Evolutionary conservation across 2,888 invertebrate species (phyloP).

Genomic region (Coelinius sp.): DNA sequence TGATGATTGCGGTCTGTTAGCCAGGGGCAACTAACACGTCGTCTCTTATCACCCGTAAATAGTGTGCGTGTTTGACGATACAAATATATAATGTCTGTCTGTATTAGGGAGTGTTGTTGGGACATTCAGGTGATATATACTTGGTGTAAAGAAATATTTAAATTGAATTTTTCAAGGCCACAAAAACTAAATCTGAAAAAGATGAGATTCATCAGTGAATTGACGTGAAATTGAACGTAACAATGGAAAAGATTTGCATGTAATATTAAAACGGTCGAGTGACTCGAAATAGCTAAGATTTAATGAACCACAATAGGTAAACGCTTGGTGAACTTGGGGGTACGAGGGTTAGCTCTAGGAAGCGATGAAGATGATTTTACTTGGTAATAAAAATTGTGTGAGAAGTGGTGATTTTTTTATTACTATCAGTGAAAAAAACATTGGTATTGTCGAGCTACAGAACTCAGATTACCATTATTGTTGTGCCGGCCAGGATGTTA

Average conservation of each 20-base stretch:
- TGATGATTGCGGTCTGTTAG: slow-evolving; percentile 43
- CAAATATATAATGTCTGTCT: slow-evolving; percentile 3
- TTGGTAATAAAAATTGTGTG: background rate
- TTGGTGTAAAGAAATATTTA: background rate
- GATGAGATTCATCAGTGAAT: background rate
- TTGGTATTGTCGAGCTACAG: background rate
- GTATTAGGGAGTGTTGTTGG: slow-evolving; percentile 1
- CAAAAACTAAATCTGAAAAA: background rate
- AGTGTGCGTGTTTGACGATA: slow-evolving; percentile 25
- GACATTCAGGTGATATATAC: slow-evolving; percentile 5
- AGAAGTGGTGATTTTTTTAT: background rate
- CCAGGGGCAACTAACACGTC: slow-evolving; percentile 55
- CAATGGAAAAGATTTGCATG: slow-evolving; percentile 3
- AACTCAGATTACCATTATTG: slow-evolving; percentile 26
- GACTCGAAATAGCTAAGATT: background rate
- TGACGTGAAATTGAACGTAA: slow-evolving; percentile 12
- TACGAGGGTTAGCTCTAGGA: background rate
- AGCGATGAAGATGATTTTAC: background rate
- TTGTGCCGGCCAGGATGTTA: slow-evolving; percentile 21
- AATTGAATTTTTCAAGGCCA: background rate
- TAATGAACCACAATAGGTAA: slow-evolving; percentile 8
- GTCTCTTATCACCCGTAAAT: slow-evolving; percentile 43
- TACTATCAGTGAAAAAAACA: background rate
- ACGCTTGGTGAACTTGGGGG: background rate
- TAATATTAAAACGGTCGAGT: slow-evolving; percentile 11